Evolutionary conservation across 2,888 invertebrate species (phyloP), one percentile per base, ranked within the genome.

Genomic region (Cryptophagus acutangulus): DNA sequence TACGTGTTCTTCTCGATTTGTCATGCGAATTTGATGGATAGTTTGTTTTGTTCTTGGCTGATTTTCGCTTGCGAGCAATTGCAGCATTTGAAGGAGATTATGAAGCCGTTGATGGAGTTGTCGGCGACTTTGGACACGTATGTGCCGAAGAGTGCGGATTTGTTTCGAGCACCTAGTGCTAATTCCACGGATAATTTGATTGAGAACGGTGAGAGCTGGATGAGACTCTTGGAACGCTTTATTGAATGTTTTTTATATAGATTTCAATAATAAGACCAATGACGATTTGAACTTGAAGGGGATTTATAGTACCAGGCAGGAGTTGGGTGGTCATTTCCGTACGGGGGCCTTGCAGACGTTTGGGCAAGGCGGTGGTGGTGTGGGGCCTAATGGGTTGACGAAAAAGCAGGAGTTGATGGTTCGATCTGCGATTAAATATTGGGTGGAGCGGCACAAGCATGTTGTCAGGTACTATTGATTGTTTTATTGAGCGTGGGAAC

Each of bases 381-480:
- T 74, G 2, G 84, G 88, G 50, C 88, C 88, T 0, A 89, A 88
- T 51, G 87, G 87, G 0, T 69, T 89, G 35, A 82, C 83, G 0
- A 83, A 83, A 64, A 89, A 88, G 59, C 88, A 89, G 60, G 88
- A 89, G 66, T 75, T 87, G 71, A 74, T 89, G 69, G 88, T 89
- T 1, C 74, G 89, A 50, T 88, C 87, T 18, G 87, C 89, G 12
- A 90, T 89, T 57, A 89, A 88, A 59, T 89, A 90, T 61, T 90
- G 89, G 89, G 89, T 90, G 17, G 89, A 90, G 60, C 72, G 89
- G 25, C 89, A 90, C 63, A 90, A 89, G 69, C 89, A 89, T 61
- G 84, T 89, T 38, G 89, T 89, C 29, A 82, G 87, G 89, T 88
- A 63, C n/a, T n/a, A n/a, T n/a, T n/a, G n/a, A n/a, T n/a, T n/a